Conservation (phyloP, 2,797 vertebrate genomes). For the Acipenser ruthenus region DNA sequence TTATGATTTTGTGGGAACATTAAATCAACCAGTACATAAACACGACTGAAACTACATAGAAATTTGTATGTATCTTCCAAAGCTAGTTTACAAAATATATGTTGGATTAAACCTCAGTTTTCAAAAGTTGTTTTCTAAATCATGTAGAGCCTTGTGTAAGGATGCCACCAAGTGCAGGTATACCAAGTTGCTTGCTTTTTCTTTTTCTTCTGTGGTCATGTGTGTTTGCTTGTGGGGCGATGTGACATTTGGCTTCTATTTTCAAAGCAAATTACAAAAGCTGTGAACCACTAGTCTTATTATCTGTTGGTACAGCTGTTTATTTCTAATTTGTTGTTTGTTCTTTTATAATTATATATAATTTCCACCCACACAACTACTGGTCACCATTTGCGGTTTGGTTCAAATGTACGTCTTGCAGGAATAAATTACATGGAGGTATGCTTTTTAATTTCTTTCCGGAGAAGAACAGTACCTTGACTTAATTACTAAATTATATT, state of each 20-base stretch:
- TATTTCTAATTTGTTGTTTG: conserved; percentile 11
- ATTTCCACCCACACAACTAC: conserved; percentile 25
- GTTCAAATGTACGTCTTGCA: conserved; percentile 16
- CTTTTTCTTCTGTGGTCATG: neutral
- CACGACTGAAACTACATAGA: too few species aligned
- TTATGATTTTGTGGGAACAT: too few species aligned
- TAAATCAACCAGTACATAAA: too few species aligned
- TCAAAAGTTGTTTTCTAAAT: too few species aligned
- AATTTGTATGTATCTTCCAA: too few species aligned
- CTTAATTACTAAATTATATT: too few species aligned
- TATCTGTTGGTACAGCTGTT: conserved; percentile 13
- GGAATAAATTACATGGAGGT: conserved; percentile 28
- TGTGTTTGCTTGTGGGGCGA: conserved; percentile 8
- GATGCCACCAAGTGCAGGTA: conserved; percentile 14
- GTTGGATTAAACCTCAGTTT: too few species aligned
- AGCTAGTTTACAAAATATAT: too few species aligned
- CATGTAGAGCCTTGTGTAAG: conserved; percentile 5
- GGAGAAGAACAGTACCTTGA: conserved; percentile 4
- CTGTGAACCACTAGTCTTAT: conserved; percentile 6
- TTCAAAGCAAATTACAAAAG: conserved; percentile 15
- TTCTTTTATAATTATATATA: conserved; percentile 26
- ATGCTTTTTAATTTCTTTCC: conserved; percentile 24
- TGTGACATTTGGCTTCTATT: neutral
- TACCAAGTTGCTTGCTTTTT: neutral
- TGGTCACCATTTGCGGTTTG: conserved; percentile 27